phyloP scores from a whole-genome alignment of 2,113 vertebrate species.

The Recurvirostra avosetta region DNA sequence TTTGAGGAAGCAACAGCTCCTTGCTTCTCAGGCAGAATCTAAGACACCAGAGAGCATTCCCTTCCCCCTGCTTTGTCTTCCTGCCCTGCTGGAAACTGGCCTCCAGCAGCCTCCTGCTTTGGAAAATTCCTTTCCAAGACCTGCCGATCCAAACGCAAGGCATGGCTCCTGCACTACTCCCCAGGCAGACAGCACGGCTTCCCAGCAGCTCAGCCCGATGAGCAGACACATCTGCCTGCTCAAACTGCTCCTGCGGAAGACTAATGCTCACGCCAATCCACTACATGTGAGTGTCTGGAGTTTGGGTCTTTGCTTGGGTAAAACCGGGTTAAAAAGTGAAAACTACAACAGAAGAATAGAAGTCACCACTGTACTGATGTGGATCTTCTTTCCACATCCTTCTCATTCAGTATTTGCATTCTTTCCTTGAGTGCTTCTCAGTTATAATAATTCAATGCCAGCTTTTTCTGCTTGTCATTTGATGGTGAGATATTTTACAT shows the following conservation, averaged over 20 bases:
- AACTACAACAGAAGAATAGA: background rate
- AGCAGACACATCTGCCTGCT: background rate
- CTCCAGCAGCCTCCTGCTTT: background rate
- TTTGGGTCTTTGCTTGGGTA: background rate
- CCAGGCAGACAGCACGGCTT: background rate
- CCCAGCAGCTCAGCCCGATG: background rate
- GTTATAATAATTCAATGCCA: background rate
- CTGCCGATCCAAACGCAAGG: background rate
- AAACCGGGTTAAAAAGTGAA: background rate
- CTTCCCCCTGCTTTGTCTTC: background rate
- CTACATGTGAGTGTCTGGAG: fast-evolving
- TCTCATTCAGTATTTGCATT: background rate
- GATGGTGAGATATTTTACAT: background rate
- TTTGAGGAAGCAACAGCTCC: background rate
- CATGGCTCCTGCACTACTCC: background rate
- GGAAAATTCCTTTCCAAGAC: background rate
- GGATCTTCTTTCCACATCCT: background rate
- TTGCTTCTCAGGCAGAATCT: background rate
- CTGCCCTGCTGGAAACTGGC: background rate
- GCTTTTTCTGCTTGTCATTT: background rate
- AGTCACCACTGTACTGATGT: background rate
- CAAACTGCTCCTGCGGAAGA: background rate
- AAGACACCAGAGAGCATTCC: background rate
- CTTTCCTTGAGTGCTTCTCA: background rate
- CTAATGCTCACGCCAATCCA: background rate